Base-by-base conservation (phyloP, 2,113 vertebrate species). In the Triplophysa rosa region DNA sequence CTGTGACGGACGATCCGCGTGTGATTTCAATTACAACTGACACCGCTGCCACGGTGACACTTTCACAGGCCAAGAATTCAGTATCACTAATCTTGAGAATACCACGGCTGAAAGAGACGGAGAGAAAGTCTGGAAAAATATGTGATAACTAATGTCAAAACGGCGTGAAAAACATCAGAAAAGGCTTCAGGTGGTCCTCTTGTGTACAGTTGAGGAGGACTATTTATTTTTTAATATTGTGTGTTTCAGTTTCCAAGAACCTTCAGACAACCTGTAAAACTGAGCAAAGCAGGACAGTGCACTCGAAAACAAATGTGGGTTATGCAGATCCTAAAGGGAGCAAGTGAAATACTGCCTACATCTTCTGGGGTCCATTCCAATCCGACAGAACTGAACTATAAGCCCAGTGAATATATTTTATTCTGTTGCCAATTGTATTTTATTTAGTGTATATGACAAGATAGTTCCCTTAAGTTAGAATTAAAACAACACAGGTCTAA, bases 1-100 rank as follows among this genome's bases (percentile, higher is more conserved):
- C 63, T 63, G 67, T 77, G 70, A 45, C 64, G 81, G 68, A 88
- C 72, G 80, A 85, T 66, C 77, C 2, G 17, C 80, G 87, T 70
- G 61, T 52, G 80, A 82, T 76, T 80, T 17, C 73, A 77, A 84
- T 84, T 69, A 70, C 3, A 47, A 19, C 29, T 61, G 66, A 56
- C 45, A 59, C 29, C 23, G 45, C 61, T 66, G 70, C 82, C 86
- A 71, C 81, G 73, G 37, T 23, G 45, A 80, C 66, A 62, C 78
- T 49, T 49, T 42, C 56, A 52, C 74, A 56, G 72, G 52, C 66
- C 54, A 49, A 49, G 23, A 29, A 78, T 81, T 83, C 52, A 64
- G 65, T 65, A 26, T 63, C 47, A 40, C 71, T 69, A 17, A 56
- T 56, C 42, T 58, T n/a, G 14, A n/a, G 5, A 12, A 40, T 24